phyloP scores from a whole-genome alignment of 2,113 vertebrate species.

The Saguinus midas region DNA sequence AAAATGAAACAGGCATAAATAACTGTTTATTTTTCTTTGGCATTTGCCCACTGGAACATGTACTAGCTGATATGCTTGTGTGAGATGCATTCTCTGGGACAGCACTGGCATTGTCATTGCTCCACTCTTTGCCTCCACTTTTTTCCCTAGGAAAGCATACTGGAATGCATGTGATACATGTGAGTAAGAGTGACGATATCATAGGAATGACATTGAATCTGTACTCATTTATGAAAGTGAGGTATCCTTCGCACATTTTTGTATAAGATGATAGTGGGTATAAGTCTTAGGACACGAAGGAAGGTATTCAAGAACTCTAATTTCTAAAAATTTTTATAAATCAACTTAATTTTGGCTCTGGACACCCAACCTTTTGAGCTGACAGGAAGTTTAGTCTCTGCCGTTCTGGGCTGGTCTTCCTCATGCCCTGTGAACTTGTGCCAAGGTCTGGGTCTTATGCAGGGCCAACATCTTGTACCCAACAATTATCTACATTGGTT shows the following conservation, averaged over 20 bases:
- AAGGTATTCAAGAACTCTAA: neutral
- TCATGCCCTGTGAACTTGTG: neutral
- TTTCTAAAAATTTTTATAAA: neutral
- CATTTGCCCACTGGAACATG: neutral
- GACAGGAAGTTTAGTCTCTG: neutral
- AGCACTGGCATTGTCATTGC: neutral
- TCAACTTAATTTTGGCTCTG: constrained; percentile 9
- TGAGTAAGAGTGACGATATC: neutral
- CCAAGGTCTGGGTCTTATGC: neutral
- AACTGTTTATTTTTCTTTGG: neutral
- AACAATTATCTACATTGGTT: neutral
- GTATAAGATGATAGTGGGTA: neutral
- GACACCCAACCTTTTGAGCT: neutral
- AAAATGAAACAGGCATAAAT: neutral
- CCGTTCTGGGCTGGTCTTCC: neutral
- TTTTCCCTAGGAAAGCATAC: neutral
- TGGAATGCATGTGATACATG: neutral
- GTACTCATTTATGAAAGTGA: neutral
- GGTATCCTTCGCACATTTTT: neutral
- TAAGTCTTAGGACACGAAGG: neutral
- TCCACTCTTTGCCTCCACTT: neutral
- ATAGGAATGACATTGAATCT: neutral
- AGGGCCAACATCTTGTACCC: neutral
- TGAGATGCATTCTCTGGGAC: neutral
- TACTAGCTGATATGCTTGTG: too few species aligned